Percentiles rank a stretch among this genome's conserved stretches.
Conservation (phyloP, 2,113 vertebrate genomes). For the Hyperopisus bebe region DNA sequence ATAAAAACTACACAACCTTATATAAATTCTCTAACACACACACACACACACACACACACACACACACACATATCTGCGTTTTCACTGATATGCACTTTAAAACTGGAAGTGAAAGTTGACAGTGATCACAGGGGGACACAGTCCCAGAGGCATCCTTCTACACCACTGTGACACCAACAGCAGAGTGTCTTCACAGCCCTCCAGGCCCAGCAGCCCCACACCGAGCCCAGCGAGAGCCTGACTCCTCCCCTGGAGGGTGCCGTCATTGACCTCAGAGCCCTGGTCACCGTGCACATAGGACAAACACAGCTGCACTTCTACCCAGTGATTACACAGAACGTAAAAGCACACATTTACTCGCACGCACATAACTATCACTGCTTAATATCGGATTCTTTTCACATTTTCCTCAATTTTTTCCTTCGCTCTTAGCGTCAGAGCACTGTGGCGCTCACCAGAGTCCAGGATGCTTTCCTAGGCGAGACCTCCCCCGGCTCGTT, state of each 20-base stretch:
- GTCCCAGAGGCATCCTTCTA: not conserved
- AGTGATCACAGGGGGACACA: not conserved
- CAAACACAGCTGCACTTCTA: not conserved
- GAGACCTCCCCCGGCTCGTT: slow-evolving; percentile 46
- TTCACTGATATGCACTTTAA: not conserved
- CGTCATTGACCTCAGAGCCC: not conserved
- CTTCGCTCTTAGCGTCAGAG: not conserved
- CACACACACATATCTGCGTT: not conserved
- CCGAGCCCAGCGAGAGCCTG: not conserved
- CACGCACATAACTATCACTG: not conserved
- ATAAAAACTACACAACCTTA: not conserved
- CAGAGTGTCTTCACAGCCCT: not conserved
- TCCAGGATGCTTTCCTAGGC: slow-evolving; percentile 47
- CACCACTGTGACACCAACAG: not conserved
- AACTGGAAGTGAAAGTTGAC: not conserved
- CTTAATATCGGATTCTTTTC: not conserved
- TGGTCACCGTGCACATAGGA: not conserved
- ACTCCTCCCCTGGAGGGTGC: not conserved
- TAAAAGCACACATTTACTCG: not conserved
- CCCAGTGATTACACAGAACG: not conserved
- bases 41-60: not conserved
- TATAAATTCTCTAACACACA: not conserved
- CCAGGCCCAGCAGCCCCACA: not conserved
- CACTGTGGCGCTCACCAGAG: slow-evolving; percentile 53
- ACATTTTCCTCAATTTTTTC: not conserved